Conservation (phyloP, 1,140 invertebrate genomes). For the Eubasilissa regina region DNA sequence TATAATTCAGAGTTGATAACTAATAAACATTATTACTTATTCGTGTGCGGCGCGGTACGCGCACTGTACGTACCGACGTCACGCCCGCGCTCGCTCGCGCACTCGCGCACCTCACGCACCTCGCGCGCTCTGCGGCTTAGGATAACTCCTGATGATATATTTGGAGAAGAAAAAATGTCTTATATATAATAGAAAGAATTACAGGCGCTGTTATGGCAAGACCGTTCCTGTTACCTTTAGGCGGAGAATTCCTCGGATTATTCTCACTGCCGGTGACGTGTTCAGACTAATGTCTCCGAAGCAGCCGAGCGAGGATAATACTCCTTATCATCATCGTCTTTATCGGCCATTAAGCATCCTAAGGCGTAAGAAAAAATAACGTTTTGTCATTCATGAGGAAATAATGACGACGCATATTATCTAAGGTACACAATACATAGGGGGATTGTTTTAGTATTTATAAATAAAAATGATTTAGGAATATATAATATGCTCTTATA, state of each 20-base stretch:
- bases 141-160: constrained; percentile 19
- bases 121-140: background rate
- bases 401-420: constrained; percentile 16
- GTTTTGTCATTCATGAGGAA: constrained; percentile 20
- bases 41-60: no score
- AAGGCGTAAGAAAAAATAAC: constrained; percentile 28
- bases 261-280: background rate
- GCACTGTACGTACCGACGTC: no score
- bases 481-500: no score
- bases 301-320: constrained; percentile 13
- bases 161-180: background rate
- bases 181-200: constrained; percentile 7
- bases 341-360: constrained; percentile 35
- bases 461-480: background rate
- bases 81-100: no score
- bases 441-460: constrained; percentile 16
- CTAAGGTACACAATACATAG: background rate
- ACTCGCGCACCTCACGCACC: no score
- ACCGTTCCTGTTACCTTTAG: background rate
- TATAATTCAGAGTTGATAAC: no score
- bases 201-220: background rate
- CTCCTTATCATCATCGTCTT: constrained; percentile 23
- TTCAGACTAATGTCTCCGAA: constrained; percentile 13
- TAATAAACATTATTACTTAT: no score
- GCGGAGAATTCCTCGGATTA: background rate